Conservation (phyloP, 2,797 vertebrate species). For the Limnodromus scolopaceus region DNA sequence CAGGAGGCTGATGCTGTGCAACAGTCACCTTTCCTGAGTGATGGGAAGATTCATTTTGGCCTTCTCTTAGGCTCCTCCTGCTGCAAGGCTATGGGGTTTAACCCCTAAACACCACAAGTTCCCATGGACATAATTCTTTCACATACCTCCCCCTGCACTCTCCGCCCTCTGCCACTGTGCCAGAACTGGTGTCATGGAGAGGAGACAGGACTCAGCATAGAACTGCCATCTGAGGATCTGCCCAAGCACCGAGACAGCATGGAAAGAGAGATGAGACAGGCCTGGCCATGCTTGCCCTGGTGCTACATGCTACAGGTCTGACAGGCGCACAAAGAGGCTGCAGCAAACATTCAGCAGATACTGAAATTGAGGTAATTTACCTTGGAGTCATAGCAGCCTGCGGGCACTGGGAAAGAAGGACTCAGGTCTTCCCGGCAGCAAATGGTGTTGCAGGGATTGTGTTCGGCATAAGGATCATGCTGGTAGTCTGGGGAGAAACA, state of each 20-base stretch:
- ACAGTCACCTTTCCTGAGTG: neutral
- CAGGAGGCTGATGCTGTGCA: neutral
- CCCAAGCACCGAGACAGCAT: neutral
- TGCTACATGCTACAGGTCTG: neutral
- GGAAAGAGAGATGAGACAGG: neutral
- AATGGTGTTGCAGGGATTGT: conserved; percentile 89
- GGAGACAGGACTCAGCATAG: neutral
- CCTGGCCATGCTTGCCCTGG: neutral
- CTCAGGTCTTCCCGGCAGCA: conserved; percentile 90
- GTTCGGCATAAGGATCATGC: conserved; percentile 85
- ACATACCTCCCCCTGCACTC: neutral
- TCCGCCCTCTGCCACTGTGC: neutral
- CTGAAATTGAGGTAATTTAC: conserved; percentile 60
- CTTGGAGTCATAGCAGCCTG: conserved; percentile 93
- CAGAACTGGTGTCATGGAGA: neutral
- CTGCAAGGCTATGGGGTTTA: neutral
- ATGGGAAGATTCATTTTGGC: neutral
- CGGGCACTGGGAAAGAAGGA: conserved; percentile 77
- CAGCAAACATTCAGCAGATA: neutral
- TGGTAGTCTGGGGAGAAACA: conserved; percentile 81
- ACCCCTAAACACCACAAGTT: neutral
- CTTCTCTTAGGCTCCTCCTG: neutral
- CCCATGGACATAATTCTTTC: neutral
- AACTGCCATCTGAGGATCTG: neutral
- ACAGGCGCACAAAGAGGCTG: neutral